Base-by-base conservation (phyloP, 2,113 vertebrate species). In the Centropristis striata region DNA sequence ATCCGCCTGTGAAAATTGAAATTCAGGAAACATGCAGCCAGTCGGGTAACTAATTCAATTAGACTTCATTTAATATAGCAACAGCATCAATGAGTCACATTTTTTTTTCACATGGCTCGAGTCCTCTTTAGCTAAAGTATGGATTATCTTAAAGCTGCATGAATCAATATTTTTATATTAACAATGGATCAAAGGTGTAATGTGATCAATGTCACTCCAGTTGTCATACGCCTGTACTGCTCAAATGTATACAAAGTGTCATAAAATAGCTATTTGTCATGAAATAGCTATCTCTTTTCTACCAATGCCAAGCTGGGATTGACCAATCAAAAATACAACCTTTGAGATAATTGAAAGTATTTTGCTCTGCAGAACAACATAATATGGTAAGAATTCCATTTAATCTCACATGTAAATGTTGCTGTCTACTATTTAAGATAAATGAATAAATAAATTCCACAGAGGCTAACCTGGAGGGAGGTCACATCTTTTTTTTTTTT, bases 1-100 rank as follows among this genome's bases (percentile, higher is more conserved):
- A 80, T 49, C 60, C 57, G 36, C 13, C 21, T 10, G 55, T 36
- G 14, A 36, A 78, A 80, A 49, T 67, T 4, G 42, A 10, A 4
- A n/a, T 14, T 55, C 18, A 55, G 18, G 8, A 27, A 39, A 58
- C 21, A 42, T 23, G 10, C 20, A 42, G 8, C 32, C 36, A 71
- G 49, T 57, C 55, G 21, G 37, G 13, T 16, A 71, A 37, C 13
- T 47, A 23, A 68, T 75, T 53, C 2, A 51, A 68, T 64, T 13
- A 46, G 5, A 49, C 11, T 39, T n/a, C 0, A 0, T 51, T 57
- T 36, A 13, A 39, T 47, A 47, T 42, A 42, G 39, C 20, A 36
- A 32, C 18, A 15, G 9, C 21, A 67, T n/a, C n/a, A 41, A 8
- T 41, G 21, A 67, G 16, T 8, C 42, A 42, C 41, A 14, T 13